phyloP scores from a whole-genome alignment of 2,888 invertebrate species.

The Lepeophtheirus nordmannii region DNA sequence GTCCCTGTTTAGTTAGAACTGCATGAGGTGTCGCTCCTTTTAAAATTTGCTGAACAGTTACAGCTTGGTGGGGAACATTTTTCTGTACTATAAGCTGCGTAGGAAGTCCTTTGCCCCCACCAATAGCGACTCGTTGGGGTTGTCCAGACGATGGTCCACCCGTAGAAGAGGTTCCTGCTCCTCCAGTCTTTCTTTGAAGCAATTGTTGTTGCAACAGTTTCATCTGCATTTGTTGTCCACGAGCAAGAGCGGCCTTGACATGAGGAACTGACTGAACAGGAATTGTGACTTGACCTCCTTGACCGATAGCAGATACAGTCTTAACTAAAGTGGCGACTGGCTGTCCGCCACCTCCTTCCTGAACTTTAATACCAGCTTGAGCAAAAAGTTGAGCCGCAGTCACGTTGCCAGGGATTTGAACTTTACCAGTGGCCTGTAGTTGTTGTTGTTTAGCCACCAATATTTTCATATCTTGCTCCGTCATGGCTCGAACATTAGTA shows the following conservation, averaged over 20 bases:
- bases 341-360: constrained; percentile 25
- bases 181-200: constrained; percentile 27
- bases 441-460: constrained; percentile 44
- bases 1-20: constrained; percentile 37
- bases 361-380: constrained; percentile 26
- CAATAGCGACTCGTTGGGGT: constrained; percentile 10
- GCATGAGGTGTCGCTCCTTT: constrained; percentile 17
- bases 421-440: constrained; percentile 42
- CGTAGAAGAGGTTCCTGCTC: constrained; percentile 26
- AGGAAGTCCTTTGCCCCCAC: constrained; percentile 38
- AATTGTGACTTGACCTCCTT: constrained; percentile 11
- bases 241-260: not conserved
- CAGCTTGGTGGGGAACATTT: constrained; percentile 40
- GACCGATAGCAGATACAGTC: constrained; percentile 32
- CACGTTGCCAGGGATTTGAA: constrained; percentile 34
- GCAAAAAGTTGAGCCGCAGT: constrained; percentile 11
- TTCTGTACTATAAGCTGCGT: constrained; percentile 53
- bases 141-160: constrained; percentile 5
- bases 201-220: constrained; percentile 13
- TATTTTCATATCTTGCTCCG: constrained; percentile 49
- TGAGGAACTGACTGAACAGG: constrained; percentile 12
- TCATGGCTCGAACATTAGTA: constrained; percentile 40
- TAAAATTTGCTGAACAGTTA: constrained; percentile 55
- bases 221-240: constrained; percentile 3
- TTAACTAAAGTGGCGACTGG: constrained; percentile 48